phyloP scores from a whole-genome alignment of 2,797 vertebrate species.

The Bradypodion ventrale region DNA sequence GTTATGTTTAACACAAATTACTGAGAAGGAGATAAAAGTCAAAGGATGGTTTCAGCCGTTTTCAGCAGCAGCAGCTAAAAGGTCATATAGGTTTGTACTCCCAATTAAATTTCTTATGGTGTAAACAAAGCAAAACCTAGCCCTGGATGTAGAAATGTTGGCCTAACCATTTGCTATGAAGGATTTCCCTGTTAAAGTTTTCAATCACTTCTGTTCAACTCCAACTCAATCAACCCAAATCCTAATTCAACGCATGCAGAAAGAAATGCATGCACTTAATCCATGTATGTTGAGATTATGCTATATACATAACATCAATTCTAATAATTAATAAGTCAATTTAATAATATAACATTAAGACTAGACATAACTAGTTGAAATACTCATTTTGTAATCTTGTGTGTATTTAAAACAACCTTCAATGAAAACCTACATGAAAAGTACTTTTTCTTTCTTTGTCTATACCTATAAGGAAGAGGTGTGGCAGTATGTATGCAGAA shows the following conservation, averaged over 20 bases:
- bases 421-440: slow-evolving; percentile 40
- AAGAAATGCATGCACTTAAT: neutral
- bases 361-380: neutral
- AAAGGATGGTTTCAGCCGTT: neutral
- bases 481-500: no score
- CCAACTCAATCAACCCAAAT: neutral
- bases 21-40: neutral
- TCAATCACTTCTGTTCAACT: neutral
- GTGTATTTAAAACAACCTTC: neutral
- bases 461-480: no score
- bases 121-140: neutral
- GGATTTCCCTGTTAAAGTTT: neutral
- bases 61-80: neutral
- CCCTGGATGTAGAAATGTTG: neutral
- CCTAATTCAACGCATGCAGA: neutral
- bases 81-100: neutral
- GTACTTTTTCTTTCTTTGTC: slow-evolving; percentile 21
- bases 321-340: neutral
- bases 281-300: neutral
- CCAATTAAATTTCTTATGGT: neutral
- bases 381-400: neutral
- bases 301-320: neutral
- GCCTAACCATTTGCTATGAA: neutral
- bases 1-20: neutral
- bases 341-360: neutral